Base-by-base conservation (phyloP, 2,113 vertebrate genomes). In the Geothlypis trichas region DNA sequence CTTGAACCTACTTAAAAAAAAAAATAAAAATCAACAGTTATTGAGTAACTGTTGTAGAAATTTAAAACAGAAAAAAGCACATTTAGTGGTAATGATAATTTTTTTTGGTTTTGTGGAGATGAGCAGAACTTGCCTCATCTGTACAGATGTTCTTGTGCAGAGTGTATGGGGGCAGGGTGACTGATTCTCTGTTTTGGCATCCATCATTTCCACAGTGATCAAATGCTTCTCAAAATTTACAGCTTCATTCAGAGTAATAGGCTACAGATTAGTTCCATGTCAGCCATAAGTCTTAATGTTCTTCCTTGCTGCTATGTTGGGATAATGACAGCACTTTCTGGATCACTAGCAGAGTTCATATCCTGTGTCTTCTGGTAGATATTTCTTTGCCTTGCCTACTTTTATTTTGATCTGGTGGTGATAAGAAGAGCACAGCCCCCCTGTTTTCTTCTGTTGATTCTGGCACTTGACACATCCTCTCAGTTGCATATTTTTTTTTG, bases 151-250 rank as follows among this genome's bases (percentile, higher is more conserved):
- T n/a, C 37, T 79, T 90, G 46, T 3, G 3, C 42, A 58, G 58
- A 41, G 46, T 17, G 2, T 85, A 10, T 65, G 44, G 54, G 39
- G 66, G 14, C 41, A 85, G 44, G 20, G 41, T 76, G 55, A 24
- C 54, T 66, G 42, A 16, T 52, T 88, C 24, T 12, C 37, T 89
- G 62, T 71, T 90, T 79, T 41, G 65, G 44, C 28, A 91, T 80
- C 82, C 24, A 9, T 83, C 47, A 58, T 79, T 93, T 83, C 55
- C 22, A n/a, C 15, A 17, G 57, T 42, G 47, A 68, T 84, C 75
- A 74, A 86, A 61, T 55, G 42, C 59, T 90, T 90, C 68, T 97
- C 57, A 67, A 92, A 92, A 74, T 86, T 47, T 90, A 74, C 42
- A 71, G 61, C 65, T 90, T 88, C 42, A 28, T 90, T 86, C 90